Evolutionary conservation across 1,140 invertebrate genomes (phyloP), one percentile per base, ranked within the genome.

Genomic region (Plutomurus gul): DNA sequence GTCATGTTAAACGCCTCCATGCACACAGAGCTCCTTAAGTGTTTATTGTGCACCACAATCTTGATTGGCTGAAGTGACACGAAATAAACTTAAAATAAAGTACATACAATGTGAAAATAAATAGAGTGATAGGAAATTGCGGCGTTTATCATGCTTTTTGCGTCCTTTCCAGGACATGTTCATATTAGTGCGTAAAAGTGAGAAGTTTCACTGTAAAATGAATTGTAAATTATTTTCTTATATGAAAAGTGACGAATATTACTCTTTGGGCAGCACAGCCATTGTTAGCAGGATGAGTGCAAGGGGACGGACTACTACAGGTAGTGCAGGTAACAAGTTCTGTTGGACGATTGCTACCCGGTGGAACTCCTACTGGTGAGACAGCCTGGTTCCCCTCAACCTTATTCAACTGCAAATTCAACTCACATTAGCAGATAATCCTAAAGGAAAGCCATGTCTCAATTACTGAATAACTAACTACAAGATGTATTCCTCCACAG

Each of bases 321-420:
- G 75, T 78, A n/a, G 80, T 80, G 73, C 82, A 84, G 20, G 79
- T 40, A 71, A 82, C 80, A 74, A 83, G 79, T 70, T 83, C 82
- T 30, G 76, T 81, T n/a, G 82, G 70, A 72, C 40, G 82, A 83
- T 83, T 72, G 47, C 75, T 82, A 46, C 49, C 70, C 39, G 75
- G 76, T 30, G 79, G 43, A 20, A 25, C 51, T 77, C 77, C 74
- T 39, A 51, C 36, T 30, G 76, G 71, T 11, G 82, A 77, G n/a
- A 78, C 77, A 16, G 74, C 47, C 37, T 81, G 80, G 40, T 76
- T 79, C 33, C 71, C 80, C 76, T 83, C 80, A 46, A 72, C 36
- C 40, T 72, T 72, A 72, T 40, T 39, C 36, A 72, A 72, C 70
- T 72, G 70, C 36, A 72, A 72, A 65, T 25, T 65, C 56, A 65